phyloP scores from a whole-genome alignment of 2,888 invertebrate species.

The Caenorhabditis drosophilae region DNA sequence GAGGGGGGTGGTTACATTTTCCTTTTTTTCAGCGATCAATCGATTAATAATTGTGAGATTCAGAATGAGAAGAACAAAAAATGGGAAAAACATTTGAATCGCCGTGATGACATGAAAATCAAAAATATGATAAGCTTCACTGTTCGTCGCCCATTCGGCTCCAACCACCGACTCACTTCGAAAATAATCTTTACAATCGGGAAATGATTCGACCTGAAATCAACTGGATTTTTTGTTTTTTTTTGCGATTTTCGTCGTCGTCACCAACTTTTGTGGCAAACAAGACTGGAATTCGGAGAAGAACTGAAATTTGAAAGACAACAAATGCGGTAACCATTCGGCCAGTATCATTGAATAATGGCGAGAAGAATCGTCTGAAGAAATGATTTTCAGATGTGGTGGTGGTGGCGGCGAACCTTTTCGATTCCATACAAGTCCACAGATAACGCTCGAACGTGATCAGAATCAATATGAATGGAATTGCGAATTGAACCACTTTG shows the following conservation, averaged over 20 bases:
- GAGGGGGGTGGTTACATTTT: too few relatives aligned
- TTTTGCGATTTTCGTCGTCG: background rate
- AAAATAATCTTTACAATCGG: slow-evolving; percentile 45
- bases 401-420: slow-evolving; percentile 29
- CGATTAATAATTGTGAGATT: slow-evolving; percentile 51
- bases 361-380: slow-evolving; percentile 36
- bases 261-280: slow-evolving; percentile 38
- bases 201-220: slow-evolving; percentile 39
- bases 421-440: slow-evolving; percentile 50
- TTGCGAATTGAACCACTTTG: slow-evolving; percentile 56
- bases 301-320: slow-evolving; percentile 23
- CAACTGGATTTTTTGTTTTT: background rate
- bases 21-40: slow-evolving; percentile 51
- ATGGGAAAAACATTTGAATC: slow-evolving; percentile 55
- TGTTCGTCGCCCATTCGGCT: slow-evolving; percentile 28
- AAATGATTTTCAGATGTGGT: background rate
- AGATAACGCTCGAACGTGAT: slow-evolving; percentile 56
- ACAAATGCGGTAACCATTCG: slow-evolving; percentile 34
- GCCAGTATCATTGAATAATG: slow-evolving; percentile 43
- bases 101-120: slow-evolving; percentile 48
- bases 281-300: slow-evolving; percentile 40
- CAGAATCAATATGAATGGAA: slow-evolving; percentile 53
- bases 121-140: slow-evolving; percentile 37
- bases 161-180: slow-evolving; percentile 43
- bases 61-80: slow-evolving; percentile 47